Evolutionary conservation across 2,888 invertebrate species (phyloP).

Genomic region (Agonopterix heracliana): DNA sequence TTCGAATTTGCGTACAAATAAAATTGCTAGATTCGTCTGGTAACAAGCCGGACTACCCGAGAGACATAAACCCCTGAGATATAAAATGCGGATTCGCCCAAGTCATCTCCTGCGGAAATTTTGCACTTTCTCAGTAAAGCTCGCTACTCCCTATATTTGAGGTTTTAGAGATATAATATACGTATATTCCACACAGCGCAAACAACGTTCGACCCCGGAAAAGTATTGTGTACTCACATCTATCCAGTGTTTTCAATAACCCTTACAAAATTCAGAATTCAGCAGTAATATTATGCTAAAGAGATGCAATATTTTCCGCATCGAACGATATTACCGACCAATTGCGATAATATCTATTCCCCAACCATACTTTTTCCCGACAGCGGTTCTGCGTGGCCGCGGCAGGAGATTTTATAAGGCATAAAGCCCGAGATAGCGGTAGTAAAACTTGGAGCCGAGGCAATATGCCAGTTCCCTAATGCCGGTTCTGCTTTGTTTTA

Average conservation of each 20-base stretch:
- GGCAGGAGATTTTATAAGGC: slow-evolving; percentile 62
- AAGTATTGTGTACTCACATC: too few species aligned
- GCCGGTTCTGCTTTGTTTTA: slow-evolving; percentile 60
- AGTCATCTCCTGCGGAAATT: slow-evolving; percentile 59
- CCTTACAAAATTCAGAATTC: too few species aligned
- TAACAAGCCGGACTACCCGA: slow-evolving; percentile 34
- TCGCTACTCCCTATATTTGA: too few species aligned
- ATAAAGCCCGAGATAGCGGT: slow-evolving; percentile 65
- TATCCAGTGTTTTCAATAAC: too few species aligned
- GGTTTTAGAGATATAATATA: too few species aligned
- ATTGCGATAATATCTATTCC: slow-evolving; percentile 49
- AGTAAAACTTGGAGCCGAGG: slow-evolving; percentile 61
- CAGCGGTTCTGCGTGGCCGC: slow-evolving; percentile 44
- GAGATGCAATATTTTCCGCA: not conserved
- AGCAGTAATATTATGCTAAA: not conserved
- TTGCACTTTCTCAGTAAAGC: slow-evolving; percentile 1
- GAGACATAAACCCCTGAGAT: slow-evolving; percentile 39
- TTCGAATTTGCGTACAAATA: slow-evolving; percentile 65
- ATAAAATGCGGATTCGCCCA: slow-evolving; percentile 53
- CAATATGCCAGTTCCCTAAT: slow-evolving; percentile 63
- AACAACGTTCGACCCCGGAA: too few species aligned
- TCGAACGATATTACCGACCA: slow-evolving; percentile 38
- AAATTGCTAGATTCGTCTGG: slow-evolving; percentile 40
- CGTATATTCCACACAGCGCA: too few species aligned
- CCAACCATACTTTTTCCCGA: slow-evolving; percentile 46